Evolutionary conservation across 2,113 vertebrate species (phyloP).

Genomic region (Sclerurus mexicanus): DNA sequence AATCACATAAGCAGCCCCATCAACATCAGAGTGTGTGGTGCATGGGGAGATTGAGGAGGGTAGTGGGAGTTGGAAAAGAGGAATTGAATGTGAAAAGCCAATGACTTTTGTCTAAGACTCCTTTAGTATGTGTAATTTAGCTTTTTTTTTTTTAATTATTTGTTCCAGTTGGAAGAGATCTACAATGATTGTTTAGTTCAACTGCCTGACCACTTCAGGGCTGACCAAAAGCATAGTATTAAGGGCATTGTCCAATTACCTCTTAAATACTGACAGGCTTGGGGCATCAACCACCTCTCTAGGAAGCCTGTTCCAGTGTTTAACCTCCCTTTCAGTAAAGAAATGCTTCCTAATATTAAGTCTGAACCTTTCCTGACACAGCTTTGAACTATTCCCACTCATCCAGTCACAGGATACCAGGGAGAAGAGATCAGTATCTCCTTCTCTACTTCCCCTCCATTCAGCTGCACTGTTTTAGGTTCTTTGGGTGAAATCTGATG

Average conservation of each 20-base stretch:
- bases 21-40: neutral
- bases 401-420: neutral
- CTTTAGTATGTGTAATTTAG: neutral
- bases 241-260: neutral
- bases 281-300: neutral
- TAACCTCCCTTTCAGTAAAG: neutral
- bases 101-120: neutral
- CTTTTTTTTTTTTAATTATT: neutral
- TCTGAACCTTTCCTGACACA: neutral
- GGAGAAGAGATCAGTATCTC: neutral
- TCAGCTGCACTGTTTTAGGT: neutral
- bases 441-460: neutral
- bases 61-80: neutral
- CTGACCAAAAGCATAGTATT: neutral
- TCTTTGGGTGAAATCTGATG: neutral
- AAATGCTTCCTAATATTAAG: neutral
- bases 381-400: neutral
- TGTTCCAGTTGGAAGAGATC: neutral
- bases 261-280: neutral
- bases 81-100: neutral
- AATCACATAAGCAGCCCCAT: neutral
- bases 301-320: neutral
- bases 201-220: neutral
- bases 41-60: neutral
- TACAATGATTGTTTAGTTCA: neutral